A percentile compares a stretch with the other conserved stretches of the same genome.
phyloP scores from a whole-genome alignment of 2,888 invertebrate genomes.

The Bellardia pandia region DNA sequence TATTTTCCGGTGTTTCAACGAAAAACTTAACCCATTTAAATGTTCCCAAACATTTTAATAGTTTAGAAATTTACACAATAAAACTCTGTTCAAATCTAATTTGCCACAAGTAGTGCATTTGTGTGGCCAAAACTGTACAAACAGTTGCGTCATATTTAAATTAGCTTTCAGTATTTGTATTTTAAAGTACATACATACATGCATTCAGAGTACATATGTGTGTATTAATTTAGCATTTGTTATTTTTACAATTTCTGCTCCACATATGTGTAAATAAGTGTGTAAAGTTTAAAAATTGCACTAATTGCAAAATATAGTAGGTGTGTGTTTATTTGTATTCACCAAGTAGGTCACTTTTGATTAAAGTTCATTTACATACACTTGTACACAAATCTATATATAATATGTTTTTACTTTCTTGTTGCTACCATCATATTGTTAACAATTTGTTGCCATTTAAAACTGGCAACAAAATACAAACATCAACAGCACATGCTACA shows the following conservation, averaged over 20 bases:
- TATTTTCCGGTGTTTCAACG: not conserved
- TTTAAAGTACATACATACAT: not conserved
- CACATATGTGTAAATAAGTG: not conserved
- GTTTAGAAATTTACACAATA: conserved; percentile 3
- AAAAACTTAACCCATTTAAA: not conserved
- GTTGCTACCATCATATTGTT: conserved; percentile 17
- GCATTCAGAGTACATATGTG: not conserved
- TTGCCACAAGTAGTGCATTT: conserved; percentile 5
- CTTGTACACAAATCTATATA: conserved; percentile 12
- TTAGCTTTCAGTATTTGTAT: not conserved
- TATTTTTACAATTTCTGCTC: not conserved
- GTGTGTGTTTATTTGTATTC: conserved; percentile 14
- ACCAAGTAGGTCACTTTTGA: conserved; percentile 56
- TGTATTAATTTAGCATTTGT: not conserved
- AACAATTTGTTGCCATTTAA: conserved; percentile 29
- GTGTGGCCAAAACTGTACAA: conserved; percentile 7
- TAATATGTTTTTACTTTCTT: not conserved
- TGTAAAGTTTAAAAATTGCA: conserved; percentile 12
- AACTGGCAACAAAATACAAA: not conserved
- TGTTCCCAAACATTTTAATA: not conserved
- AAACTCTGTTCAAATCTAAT: not conserved
- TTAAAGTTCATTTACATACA: conserved; percentile 47
- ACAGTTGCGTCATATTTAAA: conserved; percentile 14
- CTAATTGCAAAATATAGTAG: conserved; percentile 31
- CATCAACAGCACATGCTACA: not conserved